A percentile compares a stretch with the other conserved stretches of the same genome.
phyloP scores from a whole-genome alignment of 2,888 invertebrate genomes.

The Desoria tigrina region DNA sequence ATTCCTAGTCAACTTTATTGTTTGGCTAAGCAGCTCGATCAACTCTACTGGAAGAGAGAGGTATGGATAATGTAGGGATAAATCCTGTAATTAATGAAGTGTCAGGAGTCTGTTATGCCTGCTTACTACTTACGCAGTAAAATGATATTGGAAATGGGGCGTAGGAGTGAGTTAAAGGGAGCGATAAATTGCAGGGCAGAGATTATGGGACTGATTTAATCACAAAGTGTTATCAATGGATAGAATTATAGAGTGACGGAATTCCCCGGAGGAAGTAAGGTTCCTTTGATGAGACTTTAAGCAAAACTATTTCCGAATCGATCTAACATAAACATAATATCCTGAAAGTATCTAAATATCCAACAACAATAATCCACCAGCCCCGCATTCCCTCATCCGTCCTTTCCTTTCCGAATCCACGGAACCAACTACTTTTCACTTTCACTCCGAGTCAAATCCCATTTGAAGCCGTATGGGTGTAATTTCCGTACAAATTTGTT shows the following conservation, averaged over 20 bases:
- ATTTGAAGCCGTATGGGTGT: not conserved
- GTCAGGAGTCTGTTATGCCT: not conserved
- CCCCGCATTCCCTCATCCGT: not conserved
- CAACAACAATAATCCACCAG: not conserved
- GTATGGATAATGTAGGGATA: not conserved
- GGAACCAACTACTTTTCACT: constrained; percentile 11
- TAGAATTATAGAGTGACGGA: constrained; percentile 3
- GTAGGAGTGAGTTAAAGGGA: not conserved
- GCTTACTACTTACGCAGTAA: too few relatives aligned
- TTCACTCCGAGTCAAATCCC: constrained; percentile 9
- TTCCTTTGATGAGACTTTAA: not conserved
- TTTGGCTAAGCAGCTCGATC: too few relatives aligned
- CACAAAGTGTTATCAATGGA: constrained; percentile 7
- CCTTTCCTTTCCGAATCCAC: constrained; percentile 3
- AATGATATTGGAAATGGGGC: too few relatives aligned
- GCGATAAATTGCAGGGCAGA: constrained; percentile 3
- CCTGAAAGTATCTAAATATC: too few relatives aligned
- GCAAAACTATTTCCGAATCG: constrained; percentile 1
- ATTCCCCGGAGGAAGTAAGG: not conserved
- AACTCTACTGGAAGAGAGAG: too few relatives aligned
- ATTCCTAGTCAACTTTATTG: too few relatives aligned
- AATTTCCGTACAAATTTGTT: constrained; percentile 22
- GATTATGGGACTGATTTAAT: constrained; percentile 16
- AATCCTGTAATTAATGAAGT: constrained; percentile 9
- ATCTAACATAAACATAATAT: not conserved